Conservation (phyloP, 2,113 vertebrate genomes). For the Lonchura striata region DNA sequence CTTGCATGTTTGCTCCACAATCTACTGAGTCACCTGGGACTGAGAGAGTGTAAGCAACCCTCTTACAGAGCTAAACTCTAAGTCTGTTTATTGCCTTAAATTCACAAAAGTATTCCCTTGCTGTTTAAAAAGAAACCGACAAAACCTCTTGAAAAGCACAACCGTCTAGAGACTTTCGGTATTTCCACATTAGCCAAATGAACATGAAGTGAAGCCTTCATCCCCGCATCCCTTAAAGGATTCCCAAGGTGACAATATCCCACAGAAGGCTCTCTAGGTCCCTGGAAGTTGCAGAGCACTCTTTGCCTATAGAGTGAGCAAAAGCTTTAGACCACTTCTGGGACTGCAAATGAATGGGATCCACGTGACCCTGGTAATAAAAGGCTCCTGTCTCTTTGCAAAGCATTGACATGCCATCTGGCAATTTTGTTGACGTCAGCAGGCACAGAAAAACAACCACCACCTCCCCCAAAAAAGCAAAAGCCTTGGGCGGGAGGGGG, state of each 20-base stretch:
- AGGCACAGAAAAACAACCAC: conserved; percentile 73
- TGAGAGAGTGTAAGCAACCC: background rate
- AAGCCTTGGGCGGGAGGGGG: conserved; percentile 16
- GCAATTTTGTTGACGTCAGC: conserved; percentile 78
- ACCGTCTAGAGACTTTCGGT: background rate
- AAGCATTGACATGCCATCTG: conserved; percentile 78
- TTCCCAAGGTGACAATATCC: conserved; percentile 34
- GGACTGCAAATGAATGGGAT: conserved; percentile 70
- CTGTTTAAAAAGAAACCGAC: background rate
- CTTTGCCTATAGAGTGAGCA: conserved; percentile 30
- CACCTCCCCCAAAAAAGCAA: conserved; percentile 49
- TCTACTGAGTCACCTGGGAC: background rate
- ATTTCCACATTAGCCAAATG: background rate
- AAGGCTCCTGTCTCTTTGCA: conserved; percentile 77
- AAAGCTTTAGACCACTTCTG: conserved; percentile 70
- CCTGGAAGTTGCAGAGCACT: conserved; percentile 45
- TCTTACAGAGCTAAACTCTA: background rate
- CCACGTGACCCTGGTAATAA: conserved; percentile 72
- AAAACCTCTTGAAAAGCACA: background rate
- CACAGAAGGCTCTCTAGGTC: conserved; percentile 18
- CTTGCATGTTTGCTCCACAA: background rate
- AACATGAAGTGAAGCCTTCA: background rate
- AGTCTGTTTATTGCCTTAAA: background rate
- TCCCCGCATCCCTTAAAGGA: background rate
- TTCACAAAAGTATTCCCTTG: background rate